A percentile compares a stretch with the other conserved stretches of the same genome.
These are phyloP conservation scores for Mastigias papua DNA, from an alignment of 30 jellyfish, hydroid and myxozoan species.

Conservation along the genomic window DNA sequence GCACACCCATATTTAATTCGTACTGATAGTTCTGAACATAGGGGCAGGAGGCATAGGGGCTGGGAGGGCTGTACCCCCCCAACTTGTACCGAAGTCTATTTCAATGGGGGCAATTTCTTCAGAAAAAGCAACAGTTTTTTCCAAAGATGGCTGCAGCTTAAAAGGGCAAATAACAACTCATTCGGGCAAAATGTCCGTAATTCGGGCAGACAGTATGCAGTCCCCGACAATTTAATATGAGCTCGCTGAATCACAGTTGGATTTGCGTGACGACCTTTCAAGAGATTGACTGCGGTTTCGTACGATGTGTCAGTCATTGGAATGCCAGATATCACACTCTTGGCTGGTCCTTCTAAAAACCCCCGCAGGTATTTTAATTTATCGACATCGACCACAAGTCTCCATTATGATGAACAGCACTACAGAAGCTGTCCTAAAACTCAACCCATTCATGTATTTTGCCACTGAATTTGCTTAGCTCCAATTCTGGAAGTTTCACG, in stretches of 20 bases:
- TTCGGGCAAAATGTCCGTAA: no score
- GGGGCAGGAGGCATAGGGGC: no score
- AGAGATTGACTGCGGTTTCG: slow-evolving; percentile 10
- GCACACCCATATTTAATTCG: no score
- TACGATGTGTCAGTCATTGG: background rate
- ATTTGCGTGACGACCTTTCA: slow-evolving; percentile 1
- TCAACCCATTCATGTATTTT: slow-evolving; percentile 26
- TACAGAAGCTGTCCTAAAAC: slow-evolving; percentile 12
- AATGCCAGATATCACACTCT: background rate
- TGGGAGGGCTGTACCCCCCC: no score
- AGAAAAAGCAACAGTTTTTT: no score
- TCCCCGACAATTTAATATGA: background rate
- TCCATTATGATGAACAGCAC: slow-evolving; percentile 12
- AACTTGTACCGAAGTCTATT: no score
- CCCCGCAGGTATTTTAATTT: slow-evolving; percentile 1
- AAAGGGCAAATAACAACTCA: no score
- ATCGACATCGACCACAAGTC: background rate
- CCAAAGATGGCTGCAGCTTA: no score
- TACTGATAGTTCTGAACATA: no score
- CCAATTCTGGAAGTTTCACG: slow-evolving; percentile 18
- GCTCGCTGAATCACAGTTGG: slow-evolving; percentile 27
- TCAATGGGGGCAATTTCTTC: no score
- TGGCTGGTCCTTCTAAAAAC: slow-evolving; percentile 25
- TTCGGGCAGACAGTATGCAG: no score
- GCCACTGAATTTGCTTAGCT: slow-evolving; percentile 23